These are phyloP conservation scores for Thripadectes ignobilis DNA, from an alignment of 2,797 vertebrate species.

Conservation along the genomic window DNA sequence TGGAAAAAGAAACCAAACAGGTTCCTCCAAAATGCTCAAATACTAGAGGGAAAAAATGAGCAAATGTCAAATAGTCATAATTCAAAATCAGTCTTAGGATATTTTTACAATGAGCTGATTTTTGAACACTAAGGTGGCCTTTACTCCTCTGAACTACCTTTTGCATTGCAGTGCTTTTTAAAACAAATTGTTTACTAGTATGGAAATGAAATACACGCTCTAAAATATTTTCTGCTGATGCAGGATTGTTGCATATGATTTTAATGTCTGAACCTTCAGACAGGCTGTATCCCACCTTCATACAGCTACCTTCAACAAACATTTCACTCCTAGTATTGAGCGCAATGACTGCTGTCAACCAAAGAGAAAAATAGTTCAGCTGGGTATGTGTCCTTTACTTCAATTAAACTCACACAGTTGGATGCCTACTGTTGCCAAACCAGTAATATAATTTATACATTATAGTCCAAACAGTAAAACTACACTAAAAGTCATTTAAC, in stretches of 20 bases:
- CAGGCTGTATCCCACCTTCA: constrained; percentile 49
- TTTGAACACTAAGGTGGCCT: neutral
- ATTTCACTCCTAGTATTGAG: constrained; percentile 47
- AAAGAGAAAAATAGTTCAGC: constrained; percentile 76
- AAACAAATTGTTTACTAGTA: constrained; percentile 3
- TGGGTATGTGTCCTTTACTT: constrained; percentile 79
- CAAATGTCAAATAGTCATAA: neutral
- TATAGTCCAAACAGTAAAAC: constrained; percentile 84
- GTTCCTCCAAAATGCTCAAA: neutral
- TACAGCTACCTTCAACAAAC: constrained; percentile 46
- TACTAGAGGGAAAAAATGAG: neutral
- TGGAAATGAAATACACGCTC: constrained; percentile 25
- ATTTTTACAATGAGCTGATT: neutral
- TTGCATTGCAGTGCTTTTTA: neutral
- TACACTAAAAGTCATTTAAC: constrained; percentile 86
- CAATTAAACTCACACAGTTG: constrained; percentile 86
- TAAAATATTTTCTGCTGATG: constrained; percentile 47
- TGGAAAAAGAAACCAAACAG: neutral
- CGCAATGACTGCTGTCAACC: constrained; percentile 64
- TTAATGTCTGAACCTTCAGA: constrained; percentile 45
- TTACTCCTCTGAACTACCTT: neutral
- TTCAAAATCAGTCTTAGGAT: neutral
- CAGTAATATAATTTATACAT: constrained; percentile 85
- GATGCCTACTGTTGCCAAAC: constrained; percentile 81
- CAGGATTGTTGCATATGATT: constrained; percentile 30